Base-by-base conservation (phyloP, 2,797 vertebrate genomes). In the Brachymystax lenok region DNA sequence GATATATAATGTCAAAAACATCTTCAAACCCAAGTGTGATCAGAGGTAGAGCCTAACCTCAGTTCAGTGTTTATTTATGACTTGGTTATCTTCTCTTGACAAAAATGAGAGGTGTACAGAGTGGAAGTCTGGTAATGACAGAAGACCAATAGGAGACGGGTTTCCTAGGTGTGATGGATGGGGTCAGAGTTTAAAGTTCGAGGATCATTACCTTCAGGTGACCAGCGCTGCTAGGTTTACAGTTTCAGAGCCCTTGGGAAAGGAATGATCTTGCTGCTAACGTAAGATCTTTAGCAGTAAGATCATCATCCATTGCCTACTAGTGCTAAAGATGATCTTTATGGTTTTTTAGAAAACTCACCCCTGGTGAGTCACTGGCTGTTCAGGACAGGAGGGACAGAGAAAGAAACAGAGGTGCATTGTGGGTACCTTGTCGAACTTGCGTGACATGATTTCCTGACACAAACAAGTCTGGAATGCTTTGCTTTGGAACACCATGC, bases 221-320 rank as follows among this genome's bases (percentile, higher is more conserved):
- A 84, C 87, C 63, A n/a, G 74, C 77, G 77, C 82, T 87, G 79
- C 83, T 76, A 80, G 85, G 80, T 93, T 91, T 93, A 92, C 87
- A 88, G 86, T 92, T 90, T 88, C 85, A 87, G 21, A 69, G 80
- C 87, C 87, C 76, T 59, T 68, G 74, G 81, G 86, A 82, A 80
- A 86, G 76, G 78, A 77, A 84, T 88, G 88, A 46, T 10, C 40
- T 46, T 46, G 77, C 80, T 88, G 69, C 72, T 74, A 46, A 10
- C 8, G 8, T 46, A 46, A 46, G 8, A 24, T 24, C 21, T 21
- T 61, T 21, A n/a, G 2, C 16, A 24, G 59, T 12, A 12, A 61
- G 59, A 61, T 61, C 59, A 24, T 21, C n/a, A 61, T 21, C 59
- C 59, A 61, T 61, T 61, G 59, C 21, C 59, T 61, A 61, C 59